These are phyloP conservation scores for Muraenolepis orangiensis DNA, from an alignment of 2,797 vertebrate genomes.

Conservation along the genomic window DNA sequence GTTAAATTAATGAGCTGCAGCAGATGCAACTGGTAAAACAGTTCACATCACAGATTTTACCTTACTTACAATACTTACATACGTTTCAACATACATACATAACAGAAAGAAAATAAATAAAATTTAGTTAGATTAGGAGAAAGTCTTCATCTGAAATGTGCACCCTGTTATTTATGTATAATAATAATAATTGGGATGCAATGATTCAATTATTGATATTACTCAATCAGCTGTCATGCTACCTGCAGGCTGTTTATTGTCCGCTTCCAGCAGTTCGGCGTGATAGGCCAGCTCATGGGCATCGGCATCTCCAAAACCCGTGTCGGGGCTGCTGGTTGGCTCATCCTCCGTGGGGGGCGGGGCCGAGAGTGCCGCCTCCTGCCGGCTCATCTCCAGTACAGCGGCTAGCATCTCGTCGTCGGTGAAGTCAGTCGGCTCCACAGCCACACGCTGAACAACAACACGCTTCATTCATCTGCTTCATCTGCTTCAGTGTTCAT, in stretches of 20 bases:
- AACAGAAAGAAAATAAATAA: too few species aligned
- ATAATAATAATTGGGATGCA: not conserved
- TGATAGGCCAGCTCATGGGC: constrained; percentile 84
- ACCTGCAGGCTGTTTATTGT: constrained; percentile 77
- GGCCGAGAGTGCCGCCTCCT: constrained; percentile 74
- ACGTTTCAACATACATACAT: not conserved
- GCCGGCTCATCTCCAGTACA: constrained; percentile 90
- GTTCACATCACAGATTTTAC: too few species aligned
- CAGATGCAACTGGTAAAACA: not conserved
- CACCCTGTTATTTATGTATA: too few species aligned
- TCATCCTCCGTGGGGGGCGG: constrained; percentile 70
- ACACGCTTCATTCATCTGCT: too few species aligned
- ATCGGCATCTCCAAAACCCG: constrained; percentile 91
- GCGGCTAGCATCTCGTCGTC: constrained; percentile 93
- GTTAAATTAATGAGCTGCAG: not conserved
- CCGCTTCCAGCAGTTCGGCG: constrained; percentile 78
- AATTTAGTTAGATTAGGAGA: too few species aligned
- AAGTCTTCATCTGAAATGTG: too few species aligned
- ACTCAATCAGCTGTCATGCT: not conserved
- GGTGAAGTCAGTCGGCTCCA: constrained; percentile 76
- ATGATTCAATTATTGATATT: not conserved
- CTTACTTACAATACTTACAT: too few species aligned
- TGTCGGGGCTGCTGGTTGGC: constrained; percentile 92
- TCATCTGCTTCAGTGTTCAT: too few species aligned
- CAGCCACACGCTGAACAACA: constrained; percentile 66